Base-by-base conservation (phyloP, 2,113 vertebrate genomes). In the Phoenicopterus ruber region DNA sequence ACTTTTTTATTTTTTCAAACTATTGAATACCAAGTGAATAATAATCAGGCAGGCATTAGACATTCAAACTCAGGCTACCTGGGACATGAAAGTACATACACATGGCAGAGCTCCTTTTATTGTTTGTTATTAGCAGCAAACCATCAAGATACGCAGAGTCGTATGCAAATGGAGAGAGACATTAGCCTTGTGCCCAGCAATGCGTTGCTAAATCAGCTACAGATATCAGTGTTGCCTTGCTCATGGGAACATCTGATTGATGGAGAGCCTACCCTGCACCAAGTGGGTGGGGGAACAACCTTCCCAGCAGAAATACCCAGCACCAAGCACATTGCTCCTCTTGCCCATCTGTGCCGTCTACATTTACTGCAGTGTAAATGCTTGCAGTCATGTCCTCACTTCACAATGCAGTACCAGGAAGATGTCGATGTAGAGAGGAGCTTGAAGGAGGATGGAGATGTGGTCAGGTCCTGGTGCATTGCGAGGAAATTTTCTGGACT, bases 41-140 rank as follows among this genome's bases (percentile, higher is more conserved):
- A 96, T 94, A 97, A 96, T 97, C 95, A 95, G 97, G 76, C 84
- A 82, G 80, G 76, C 88, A 96, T 95, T 97, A 98, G 77, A 71
- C 77, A 97, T 96, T 94, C 93, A 62, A 47, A 94, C 13, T 10
- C 62, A 63, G 47, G 54, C 94, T 97, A 96, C 97, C 93, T 95
- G 94, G 66, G 79, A 96, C 95, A 97, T 87, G 77, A 96, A 93
- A 94, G 95, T 73, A 89, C 46, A 34, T n/a, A 77, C 29, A 92
- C 54, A 83, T 38, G 42, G 91, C 44, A 94, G 54, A 90, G 55
- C 32, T 95, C 67, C 90, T 90, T 90, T 80, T 95, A 93, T 88
- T 90, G 72, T 94, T 94, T 79, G 54, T 93, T 93, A 96, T 95
- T 87, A 95, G 76, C 79, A 72, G 80, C 57, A 83, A 71, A 78